Percentiles rank a stretch among this genome's conserved stretches.
phyloP scores from a whole-genome alignment of 2,797 vertebrate species.

The Sciurus vulgaris region DNA sequence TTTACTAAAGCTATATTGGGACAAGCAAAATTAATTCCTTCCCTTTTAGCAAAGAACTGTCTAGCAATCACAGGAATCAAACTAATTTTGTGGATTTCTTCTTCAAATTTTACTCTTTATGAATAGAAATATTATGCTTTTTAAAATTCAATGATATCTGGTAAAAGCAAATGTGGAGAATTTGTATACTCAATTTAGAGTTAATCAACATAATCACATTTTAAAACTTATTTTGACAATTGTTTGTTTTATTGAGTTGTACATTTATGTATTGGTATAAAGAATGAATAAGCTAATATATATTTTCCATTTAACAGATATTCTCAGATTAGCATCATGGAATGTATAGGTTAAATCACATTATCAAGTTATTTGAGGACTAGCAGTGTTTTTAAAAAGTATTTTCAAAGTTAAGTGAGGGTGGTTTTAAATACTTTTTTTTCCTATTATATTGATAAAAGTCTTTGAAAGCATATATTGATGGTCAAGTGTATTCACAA shows the following conservation, averaged over 20 bases:
- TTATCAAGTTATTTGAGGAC: background rate
- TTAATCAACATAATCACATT: conserved; percentile 31
- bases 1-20: background rate
- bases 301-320: conserved; percentile 6
- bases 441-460: background rate
- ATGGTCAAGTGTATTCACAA: conserved; percentile 7
- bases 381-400: background rate
- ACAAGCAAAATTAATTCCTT: conserved; percentile 22
- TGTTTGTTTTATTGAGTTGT: background rate
- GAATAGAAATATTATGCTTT: conserved; percentile 25
- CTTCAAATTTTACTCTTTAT: conserved; percentile 35
- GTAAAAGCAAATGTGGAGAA: background rate
- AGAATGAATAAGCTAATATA: background rate
- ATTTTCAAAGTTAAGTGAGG: background rate
- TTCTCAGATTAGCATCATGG: background rate
- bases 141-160: background rate
- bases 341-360: background rate
- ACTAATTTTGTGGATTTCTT: background rate
- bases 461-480: conserved; percentile 6
- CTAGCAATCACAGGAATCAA: background rate
- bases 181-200: background rate
- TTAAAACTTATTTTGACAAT: conserved; percentile 55
- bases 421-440: conserved; percentile 1
- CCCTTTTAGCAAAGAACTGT: background rate
- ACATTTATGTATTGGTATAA: background rate